Base-by-base conservation (phyloP, 30 jellyfish, hydroid and myxozoan genomes). In the Mastigias papua region DNA sequence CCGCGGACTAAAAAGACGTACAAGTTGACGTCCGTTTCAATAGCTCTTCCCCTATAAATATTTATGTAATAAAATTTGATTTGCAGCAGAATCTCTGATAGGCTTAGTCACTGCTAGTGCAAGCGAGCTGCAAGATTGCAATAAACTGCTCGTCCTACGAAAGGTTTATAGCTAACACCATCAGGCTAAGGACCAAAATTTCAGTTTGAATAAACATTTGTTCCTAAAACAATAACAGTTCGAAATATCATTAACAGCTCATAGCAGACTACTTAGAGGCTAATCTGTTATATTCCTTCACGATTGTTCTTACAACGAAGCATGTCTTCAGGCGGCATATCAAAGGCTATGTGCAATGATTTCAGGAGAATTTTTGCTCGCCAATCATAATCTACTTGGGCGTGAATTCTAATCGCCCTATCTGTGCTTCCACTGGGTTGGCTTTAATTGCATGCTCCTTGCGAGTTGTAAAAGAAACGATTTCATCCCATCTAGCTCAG, bases 201-300 rank as follows among this genome's bases (percentile, higher is more conserved):
- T 34, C 29, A 34, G 75, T 78, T 73, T 81, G 97, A 89, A 81
- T 74, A 89, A 89, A 71, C 97, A 89, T 80, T 89, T 89, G 92
- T 80, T 30, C 86, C 80, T 31, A 34, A 66, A 81, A 89, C 97
- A 89, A 89, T 89, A 89, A 81, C 89, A 81, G 89, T 74, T 62
- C 65, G 97, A 89, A 89, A 89, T 89, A 89, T 89, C 97, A 89
- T 89, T 89, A 89, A 60, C 93, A 89, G 97, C 91, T 80, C 87
- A 70, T 73, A 73, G 77, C 77, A 74, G 79, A 82, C 97, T 80
- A 73, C 97, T 89, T 89, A 80, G 84, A 9, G 85, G 88, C 73
- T 89, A 89, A 89, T 89, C 97, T 81, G 87, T 78, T 81, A 88
- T n/a, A n/a, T 88, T 88, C 73, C 96, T 87, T 10, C 19, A 22